phyloP scores from a whole-genome alignment of 2,797 vertebrate genomes.

The Melanotaenia nigrans region DNA sequence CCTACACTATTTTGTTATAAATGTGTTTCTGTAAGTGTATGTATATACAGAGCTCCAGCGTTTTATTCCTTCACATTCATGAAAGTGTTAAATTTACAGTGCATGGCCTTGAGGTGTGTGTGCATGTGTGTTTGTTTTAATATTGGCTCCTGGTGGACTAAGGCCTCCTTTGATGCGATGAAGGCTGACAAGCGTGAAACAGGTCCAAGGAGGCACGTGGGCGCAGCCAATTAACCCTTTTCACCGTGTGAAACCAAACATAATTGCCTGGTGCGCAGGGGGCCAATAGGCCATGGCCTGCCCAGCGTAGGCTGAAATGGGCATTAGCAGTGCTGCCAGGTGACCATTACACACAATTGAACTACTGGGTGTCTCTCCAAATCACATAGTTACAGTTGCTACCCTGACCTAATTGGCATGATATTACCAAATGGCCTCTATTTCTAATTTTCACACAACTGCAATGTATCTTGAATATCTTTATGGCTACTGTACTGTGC shows the following conservation, averaged over 20 bases:
- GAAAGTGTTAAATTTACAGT: constrained; percentile 29
- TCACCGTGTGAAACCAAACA: constrained; percentile 83
- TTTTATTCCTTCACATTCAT: constrained; percentile 7
- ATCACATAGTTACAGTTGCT: constrained; percentile 79
- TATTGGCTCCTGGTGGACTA: constrained; percentile 75
- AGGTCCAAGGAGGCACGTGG: constrained; percentile 86
- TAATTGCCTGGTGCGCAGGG: constrained; percentile 80
- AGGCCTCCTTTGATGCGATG: constrained; percentile 82
- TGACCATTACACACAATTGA: constrained; percentile 80
- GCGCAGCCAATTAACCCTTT: constrained; percentile 86
- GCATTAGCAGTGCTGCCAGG: constrained; percentile 79
- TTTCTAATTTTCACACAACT: constrained; percentile 73
- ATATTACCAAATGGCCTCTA: constrained; percentile 70
- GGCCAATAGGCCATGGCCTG: constrained; percentile 76
- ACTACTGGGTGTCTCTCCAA: constrained; percentile 74
- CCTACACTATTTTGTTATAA: background rate
- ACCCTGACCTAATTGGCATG: constrained; percentile 73
- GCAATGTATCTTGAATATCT: constrained; percentile 59
- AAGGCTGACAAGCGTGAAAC: constrained; percentile 86
- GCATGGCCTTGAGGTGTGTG: constrained; percentile 29
- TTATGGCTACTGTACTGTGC: constrained; percentile 30
- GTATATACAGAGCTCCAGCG: background rate
- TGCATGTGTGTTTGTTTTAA: constrained; percentile 56
- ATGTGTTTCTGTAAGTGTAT: background rate
- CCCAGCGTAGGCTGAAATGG: constrained; percentile 79